Evolutionary conservation across 2,888 invertebrate genomes (phyloP).

Genomic region (Magallana nippona): DNA sequence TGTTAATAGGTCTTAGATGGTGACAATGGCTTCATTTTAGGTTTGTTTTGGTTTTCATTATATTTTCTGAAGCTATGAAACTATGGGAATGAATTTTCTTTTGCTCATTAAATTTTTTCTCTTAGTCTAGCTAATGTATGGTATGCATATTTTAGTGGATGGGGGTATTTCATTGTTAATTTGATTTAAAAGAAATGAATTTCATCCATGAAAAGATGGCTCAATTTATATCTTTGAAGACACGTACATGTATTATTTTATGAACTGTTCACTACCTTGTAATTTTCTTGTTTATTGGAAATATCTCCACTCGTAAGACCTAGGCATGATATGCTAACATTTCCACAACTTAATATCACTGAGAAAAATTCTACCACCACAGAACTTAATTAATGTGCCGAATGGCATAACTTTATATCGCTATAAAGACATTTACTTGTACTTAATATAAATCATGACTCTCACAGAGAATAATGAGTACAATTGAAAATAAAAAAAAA

Average conservation of each 20-base stretch:
- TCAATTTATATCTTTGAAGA: background rate
- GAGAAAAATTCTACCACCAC: background rate
- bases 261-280: background rate
- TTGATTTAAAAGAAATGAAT: background rate
- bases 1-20: background rate
- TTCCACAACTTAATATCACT: constrained; percentile 22
- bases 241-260: background rate
- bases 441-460: no score
- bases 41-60: background rate
- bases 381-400: background rate
- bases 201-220: background rate
- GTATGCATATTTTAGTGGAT: background rate
- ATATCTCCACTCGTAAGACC: background rate
- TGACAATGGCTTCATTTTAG: constrained; percentile 17
- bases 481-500: no score
- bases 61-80: background rate
- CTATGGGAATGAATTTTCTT: background rate
- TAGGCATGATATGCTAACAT: constrained; percentile 18
- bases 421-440: no score
- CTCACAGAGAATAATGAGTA: no score
- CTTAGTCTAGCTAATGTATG: background rate
- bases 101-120: background rate
- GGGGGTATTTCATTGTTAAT: background rate
- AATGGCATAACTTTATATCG: background rate
- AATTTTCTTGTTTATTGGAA: background rate